These are phyloP conservation scores for Kryptolebias marmoratus DNA, from an alignment of 2,113 vertebrate species.

Conservation along the genomic window DNA sequence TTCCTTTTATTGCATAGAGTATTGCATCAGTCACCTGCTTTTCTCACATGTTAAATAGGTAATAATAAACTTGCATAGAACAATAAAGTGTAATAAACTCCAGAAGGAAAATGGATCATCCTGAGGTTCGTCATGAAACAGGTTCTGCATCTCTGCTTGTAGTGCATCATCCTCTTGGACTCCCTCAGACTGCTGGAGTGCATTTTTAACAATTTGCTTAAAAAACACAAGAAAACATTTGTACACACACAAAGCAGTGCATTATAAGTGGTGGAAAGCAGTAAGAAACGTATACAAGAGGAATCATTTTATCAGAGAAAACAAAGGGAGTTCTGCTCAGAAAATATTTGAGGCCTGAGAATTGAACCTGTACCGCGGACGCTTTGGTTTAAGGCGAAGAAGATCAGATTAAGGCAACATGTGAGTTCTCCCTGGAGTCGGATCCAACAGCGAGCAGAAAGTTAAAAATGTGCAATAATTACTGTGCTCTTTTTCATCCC, in stretches of 20 bases:
- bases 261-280: background rate
- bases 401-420: constrained; percentile 41
- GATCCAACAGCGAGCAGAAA: constrained; percentile 1
- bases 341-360: constrained; percentile 34
- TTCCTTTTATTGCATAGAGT: constrained; percentile 63
- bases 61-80: constrained; percentile 21
- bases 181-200: constrained; percentile 37
- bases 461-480: constrained; percentile 48
- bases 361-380: constrained; percentile 7
- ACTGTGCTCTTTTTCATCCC: constrained; percentile 1
- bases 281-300: background rate
- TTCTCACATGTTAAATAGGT: background rate
- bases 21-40: background rate
- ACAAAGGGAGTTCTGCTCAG: background rate
- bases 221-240: background rate
- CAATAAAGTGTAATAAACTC: constrained; percentile 3
- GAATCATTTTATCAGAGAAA: constrained; percentile 16
- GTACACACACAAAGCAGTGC: constrained; percentile 16
- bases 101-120: background rate
- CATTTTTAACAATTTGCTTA: background rate
- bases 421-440: background rate
- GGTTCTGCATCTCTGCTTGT: constrained; percentile 10
- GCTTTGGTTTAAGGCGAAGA: constrained; percentile 43
- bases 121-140: constrained; percentile 1
- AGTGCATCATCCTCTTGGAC: constrained; percentile 21